A percentile compares a stretch with the other conserved stretches of the same genome.
phyloP scores from a whole-genome alignment of 2,797 vertebrate species.

The Dallia pectoralis region DNA sequence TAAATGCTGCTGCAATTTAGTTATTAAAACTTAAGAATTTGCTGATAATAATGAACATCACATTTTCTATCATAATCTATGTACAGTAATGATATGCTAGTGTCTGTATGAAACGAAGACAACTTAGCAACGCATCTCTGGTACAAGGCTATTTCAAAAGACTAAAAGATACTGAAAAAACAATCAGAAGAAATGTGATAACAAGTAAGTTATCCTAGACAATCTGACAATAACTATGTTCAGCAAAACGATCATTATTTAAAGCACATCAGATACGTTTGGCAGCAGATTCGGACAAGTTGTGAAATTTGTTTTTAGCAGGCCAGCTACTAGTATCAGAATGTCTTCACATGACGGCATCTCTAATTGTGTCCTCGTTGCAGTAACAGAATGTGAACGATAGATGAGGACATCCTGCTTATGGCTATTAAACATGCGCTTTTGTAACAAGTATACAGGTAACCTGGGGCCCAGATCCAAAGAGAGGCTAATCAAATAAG shows the following conservation, averaged over 20 bases:
- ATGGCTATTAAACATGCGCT: not conserved
- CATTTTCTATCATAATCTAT: not conserved
- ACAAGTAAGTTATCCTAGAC: not conserved
- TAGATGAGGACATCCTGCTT: not conserved
- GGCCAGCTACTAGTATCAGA: not conserved
- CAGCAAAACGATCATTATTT: not conserved
- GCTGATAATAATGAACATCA: not conserved
- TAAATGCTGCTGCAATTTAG: not conserved
- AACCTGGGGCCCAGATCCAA: slow-evolving; percentile 44
- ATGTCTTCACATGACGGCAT: not conserved
- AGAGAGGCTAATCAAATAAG: slow-evolving; percentile 43
- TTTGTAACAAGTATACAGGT: not conserved
- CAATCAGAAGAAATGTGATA: not conserved
- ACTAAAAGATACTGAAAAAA: not conserved
- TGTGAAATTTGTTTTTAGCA: not conserved
- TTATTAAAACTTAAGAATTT: not conserved
- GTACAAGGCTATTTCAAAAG: not conserved
- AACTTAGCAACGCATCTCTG: not conserved
- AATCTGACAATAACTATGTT: not conserved
- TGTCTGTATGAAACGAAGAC: not conserved
- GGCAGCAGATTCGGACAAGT: not conserved
- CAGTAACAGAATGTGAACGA: not conserved
- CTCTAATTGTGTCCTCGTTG: not conserved
- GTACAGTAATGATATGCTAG: not conserved
- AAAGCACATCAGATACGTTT: not conserved